Evolutionary conservation across 2,888 invertebrate species (phyloP), one percentile per base, ranked within the genome.

Genomic region (Frankliniella intonsa): DNA sequence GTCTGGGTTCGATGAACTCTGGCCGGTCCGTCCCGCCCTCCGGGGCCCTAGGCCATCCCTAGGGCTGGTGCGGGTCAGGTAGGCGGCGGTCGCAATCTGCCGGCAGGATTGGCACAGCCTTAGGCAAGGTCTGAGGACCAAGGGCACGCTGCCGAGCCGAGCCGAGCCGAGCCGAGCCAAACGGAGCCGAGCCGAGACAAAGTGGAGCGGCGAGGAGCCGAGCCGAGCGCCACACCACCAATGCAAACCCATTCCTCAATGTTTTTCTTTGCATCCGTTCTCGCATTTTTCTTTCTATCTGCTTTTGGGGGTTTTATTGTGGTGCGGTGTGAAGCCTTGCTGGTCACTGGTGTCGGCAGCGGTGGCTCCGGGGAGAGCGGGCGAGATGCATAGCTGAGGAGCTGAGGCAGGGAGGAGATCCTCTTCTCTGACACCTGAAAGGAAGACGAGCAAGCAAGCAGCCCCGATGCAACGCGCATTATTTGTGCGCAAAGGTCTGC

Each of bases 21-120:
- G 22, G 10, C 5, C 2, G 38, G 2, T 5, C 38, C 38, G 38
- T 5, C 38, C 38, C 5, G 3, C 5, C 38, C 38, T 38, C 38
- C 38, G 38, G 38, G 38, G 38, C 38, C 38, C 38, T 5, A 2
- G 38, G 38, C 38, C 5, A 38, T 2, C 38, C 38, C 38, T 38
- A 38, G 38, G n/a, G n/a, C n/a, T n/a, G n/a, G n/a, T n/a, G 69
- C 22, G 11, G 69, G 25, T 9, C 69, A 76, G 69, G 69, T 76
- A 76, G 69, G 12, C 69, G 22, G 8, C 22, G 22, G 9, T 69
- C 25, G 69, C 69, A 76, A 76, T 76, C 69, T 76, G 69, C 69
- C 25, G 55, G 55, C 55, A 76, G 69, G 69, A 76, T 76, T 76
- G 69, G 69, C 69, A 76, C 69, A 76, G 69, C 69, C 69, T 76